Conservation (phyloP, 2,113 vertebrate species). For the Scartelaos histophorus region DNA sequence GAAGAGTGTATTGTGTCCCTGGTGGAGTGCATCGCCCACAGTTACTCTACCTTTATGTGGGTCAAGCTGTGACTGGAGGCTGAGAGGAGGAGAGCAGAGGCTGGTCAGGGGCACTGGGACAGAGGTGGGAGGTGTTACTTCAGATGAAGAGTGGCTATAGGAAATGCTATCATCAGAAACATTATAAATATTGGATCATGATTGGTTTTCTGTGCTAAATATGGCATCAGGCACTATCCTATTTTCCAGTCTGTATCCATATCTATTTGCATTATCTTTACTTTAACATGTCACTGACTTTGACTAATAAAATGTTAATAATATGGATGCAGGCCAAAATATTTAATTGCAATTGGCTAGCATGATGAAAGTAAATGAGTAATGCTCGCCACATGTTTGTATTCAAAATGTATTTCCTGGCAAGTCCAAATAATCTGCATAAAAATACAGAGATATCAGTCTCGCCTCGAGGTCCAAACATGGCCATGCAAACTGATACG, state of each 20-base stretch:
- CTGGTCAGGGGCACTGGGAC: not conserved
- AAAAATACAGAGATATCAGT: too few species aligned
- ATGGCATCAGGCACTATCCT: not conserved
- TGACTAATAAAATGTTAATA: too few species aligned
- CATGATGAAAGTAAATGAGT: too few species aligned
- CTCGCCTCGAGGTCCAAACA: too few species aligned
- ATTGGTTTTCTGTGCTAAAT: not conserved
- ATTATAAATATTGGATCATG: not conserved
- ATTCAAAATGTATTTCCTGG: too few species aligned
- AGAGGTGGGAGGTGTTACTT: not conserved
- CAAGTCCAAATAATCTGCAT: too few species aligned
- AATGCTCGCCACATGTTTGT: too few species aligned
- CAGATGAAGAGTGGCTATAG: not conserved
- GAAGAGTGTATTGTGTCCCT: conserved; percentile 10
- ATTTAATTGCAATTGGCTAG: too few species aligned
- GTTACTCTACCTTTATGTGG: conserved; percentile 28
- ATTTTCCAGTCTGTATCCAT: not conserved
- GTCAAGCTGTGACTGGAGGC: conserved; percentile 43
- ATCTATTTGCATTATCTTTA: not conserved
- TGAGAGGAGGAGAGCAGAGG: conserved; percentile 11
- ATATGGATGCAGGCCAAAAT: too few species aligned
- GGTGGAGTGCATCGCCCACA: conserved; percentile 7
- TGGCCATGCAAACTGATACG: too few species aligned
- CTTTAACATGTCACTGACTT: not conserved
- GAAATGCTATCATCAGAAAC: conserved; percentile 6